A percentile compares a stretch with the other conserved stretches of the same genome.
Conservation (phyloP, 2,888 invertebrate genomes). For the Atrina japonica region DNA sequence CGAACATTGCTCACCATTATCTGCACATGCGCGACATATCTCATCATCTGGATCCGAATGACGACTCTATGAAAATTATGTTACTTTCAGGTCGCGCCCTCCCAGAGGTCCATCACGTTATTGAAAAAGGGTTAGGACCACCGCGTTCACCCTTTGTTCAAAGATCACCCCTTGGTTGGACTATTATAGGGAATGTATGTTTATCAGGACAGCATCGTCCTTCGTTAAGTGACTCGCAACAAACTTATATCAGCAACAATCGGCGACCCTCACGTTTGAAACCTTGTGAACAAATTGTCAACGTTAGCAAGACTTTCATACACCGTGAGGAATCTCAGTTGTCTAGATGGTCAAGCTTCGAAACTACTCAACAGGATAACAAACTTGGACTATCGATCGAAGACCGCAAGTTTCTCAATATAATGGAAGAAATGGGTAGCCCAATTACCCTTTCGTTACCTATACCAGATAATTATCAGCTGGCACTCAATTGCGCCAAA, state of each 20-base stretch:
- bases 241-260: conserved; percentile 8
- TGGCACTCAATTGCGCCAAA: conserved; percentile 15
- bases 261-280: conserved; percentile 12
- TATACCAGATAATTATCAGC: conserved; percentile 19
- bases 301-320: neutral
- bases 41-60: conserved; percentile 2
- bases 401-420: conserved; percentile 20
- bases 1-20: conserved; percentile 6
- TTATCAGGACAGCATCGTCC: conserved; percentile 16
- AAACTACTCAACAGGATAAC: conserved; percentile 22
- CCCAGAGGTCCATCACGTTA: conserved; percentile 7
- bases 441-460: conserved; percentile 21
- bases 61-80: conserved; percentile 5
- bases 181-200: conserved; percentile 21
- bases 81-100: conserved; percentile 23
- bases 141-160: conserved; percentile 24
- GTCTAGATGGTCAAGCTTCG: neutral
- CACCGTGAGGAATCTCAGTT: neutral
- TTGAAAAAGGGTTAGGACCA: conserved; percentile 10
- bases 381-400: conserved; percentile 33
- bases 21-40: conserved; percentile 35
- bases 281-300: conserved; percentile 22
- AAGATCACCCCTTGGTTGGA: conserved; percentile 22
- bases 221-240: neutral
- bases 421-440: conserved; percentile 31